Conservation (phyloP, 2,113 vertebrate genomes). For the Hipposideros armiger region DNA sequence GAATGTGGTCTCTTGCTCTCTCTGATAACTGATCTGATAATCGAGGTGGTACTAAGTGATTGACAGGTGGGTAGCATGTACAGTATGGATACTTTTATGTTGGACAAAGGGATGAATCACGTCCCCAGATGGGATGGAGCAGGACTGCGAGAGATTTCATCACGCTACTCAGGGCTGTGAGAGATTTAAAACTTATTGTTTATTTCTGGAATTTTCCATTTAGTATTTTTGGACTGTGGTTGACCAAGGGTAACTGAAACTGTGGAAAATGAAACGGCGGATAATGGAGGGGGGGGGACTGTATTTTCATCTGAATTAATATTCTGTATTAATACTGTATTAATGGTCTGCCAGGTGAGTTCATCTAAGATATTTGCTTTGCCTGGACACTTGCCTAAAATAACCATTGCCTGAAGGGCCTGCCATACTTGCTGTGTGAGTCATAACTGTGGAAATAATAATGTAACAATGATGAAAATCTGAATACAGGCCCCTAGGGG, state of each 20-base stretch:
- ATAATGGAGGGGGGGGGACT: neutral
- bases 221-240: neutral
- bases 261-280: neutral
- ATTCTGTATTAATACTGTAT: conserved; percentile 38
- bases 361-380: conserved; percentile 79
- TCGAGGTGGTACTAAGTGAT: no score
- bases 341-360: conserved; percentile 66
- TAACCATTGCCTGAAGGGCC: conserved; percentile 70
- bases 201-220: neutral
- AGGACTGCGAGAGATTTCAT: neutral
- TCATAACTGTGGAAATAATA: conserved; percentile 76
- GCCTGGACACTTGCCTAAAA: conserved; percentile 81
- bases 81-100: no score
- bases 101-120: neutral
- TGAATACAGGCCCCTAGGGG: conserved; percentile 65
- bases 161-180: fast-evolving
- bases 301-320: no score
- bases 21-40: neutral
- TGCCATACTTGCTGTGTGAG: conserved; percentile 60
- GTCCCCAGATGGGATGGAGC: neutral
- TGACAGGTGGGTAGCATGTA: no score
- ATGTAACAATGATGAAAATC: conserved; percentile 63
- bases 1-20: neutral
- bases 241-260: neutral
- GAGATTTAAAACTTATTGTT: neutral